Percentiles rank a stretch among this genome's conserved stretches.
Evolutionary conservation across 1,140 invertebrate species (phyloP).

Genomic region (Lordiphosa clarofinis): DNA sequence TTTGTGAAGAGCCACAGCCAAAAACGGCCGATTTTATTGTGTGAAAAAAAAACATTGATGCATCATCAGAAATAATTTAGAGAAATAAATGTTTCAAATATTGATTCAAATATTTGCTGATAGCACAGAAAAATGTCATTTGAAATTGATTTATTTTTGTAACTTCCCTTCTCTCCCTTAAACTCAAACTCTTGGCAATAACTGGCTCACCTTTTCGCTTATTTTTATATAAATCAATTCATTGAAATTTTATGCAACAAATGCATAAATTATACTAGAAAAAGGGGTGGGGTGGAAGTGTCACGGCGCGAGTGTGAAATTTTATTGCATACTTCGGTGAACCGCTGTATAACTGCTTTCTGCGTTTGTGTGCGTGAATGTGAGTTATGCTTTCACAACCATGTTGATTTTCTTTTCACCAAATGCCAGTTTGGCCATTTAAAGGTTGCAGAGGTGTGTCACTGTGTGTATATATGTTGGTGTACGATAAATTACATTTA

Average conservation of each 20-base stretch:
- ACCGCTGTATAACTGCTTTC: constrained; percentile 8
- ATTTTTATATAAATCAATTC: constrained; percentile 24
- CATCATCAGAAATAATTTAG: too few relatives aligned
- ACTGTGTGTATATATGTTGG: constrained; percentile 18
- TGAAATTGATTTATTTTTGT: too few relatives aligned
- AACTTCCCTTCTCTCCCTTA: too few relatives aligned
- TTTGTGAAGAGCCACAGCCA: too few relatives aligned
- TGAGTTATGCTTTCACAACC: constrained; percentile 63
- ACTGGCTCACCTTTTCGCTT: constrained; percentile 28
- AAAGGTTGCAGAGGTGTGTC: constrained; percentile 21
- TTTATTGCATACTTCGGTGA: constrained; percentile 58
- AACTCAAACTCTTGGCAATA: too few relatives aligned
- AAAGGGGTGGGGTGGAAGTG: constrained; percentile 24
- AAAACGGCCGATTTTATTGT: too few relatives aligned
- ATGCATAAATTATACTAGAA: constrained; percentile 47
- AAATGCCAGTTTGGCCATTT: constrained; percentile 56
- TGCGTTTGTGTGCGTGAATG: constrained; percentile 28
- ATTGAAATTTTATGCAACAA: constrained; percentile 57
- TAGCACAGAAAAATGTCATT: too few relatives aligned
- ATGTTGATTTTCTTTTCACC: constrained; percentile 65
- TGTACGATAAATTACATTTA: constrained; percentile 57
- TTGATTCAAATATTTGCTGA: too few relatives aligned
- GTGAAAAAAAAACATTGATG: too few relatives aligned
- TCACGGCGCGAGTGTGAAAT: constrained; percentile 39
- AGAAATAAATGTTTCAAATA: constrained; percentile 24